Conservation (phyloP, 2,113 vertebrate genomes). For the Protobothrops mucrosquamatus region DNA sequence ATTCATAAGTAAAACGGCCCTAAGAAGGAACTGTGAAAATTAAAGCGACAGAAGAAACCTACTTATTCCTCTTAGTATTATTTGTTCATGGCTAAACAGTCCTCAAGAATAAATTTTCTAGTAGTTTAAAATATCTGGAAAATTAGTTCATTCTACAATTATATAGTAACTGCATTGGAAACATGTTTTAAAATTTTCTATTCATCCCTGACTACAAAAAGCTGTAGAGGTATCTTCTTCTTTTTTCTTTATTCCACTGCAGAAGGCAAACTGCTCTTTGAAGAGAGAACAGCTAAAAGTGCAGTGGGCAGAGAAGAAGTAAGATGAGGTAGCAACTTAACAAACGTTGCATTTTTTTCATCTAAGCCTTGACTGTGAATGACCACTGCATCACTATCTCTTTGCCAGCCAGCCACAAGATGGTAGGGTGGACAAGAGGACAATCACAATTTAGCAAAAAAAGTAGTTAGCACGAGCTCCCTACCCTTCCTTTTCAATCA, state of each 20-base stretch:
- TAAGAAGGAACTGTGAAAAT: constrained; percentile 47
- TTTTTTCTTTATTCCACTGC: neutral
- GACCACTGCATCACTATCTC: neutral
- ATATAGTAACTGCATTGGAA: accelerated
- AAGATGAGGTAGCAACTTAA: no score
- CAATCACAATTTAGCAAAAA: no score
- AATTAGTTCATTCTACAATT: constrained; percentile 54
- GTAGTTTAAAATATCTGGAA: constrained; percentile 35
- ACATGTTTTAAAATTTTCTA: neutral
- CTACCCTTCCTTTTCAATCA: neutral
- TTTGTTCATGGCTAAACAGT: constrained; percentile 31
- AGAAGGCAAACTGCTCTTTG: neutral
- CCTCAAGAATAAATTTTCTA: constrained; percentile 51
- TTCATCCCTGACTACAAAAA: neutral
- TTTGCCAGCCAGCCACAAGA: neutral
- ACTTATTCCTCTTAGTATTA: constrained; percentile 54
- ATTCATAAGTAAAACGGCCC: constrained; percentile 53
- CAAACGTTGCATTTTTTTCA: no score
- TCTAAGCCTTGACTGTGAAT: no score
- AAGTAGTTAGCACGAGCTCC: neutral
- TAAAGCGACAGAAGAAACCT: constrained; percentile 19
- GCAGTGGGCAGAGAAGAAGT: neutral
- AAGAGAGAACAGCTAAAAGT: constrained; percentile 22
- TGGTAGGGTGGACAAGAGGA: neutral
- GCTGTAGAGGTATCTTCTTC: neutral